A percentile compares a stretch with the other conserved stretches of the same genome.
Evolutionary conservation across 2,888 invertebrate genomes (phyloP).

Genomic region (Diadromus collaris): DNA sequence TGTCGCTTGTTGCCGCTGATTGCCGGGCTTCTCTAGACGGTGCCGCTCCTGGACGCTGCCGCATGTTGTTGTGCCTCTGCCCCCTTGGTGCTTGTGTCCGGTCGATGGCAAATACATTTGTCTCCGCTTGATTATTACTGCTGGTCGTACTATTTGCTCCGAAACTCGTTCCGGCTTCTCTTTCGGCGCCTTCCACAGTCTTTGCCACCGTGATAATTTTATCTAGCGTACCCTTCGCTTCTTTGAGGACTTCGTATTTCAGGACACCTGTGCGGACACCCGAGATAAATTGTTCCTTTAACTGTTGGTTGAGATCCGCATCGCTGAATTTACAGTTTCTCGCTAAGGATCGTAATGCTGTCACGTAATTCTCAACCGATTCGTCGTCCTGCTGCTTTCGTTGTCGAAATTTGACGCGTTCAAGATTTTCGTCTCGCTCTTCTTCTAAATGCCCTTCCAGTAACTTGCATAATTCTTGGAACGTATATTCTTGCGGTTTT

Average conservation of each 20-base stretch:
- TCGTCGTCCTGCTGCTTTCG: conserved; percentile 19
- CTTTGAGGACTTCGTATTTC: conserved; percentile 32
- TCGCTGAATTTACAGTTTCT: conserved; percentile 25
- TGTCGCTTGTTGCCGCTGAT: neutral
- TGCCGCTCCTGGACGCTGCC: neutral
- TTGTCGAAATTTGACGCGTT: conserved; percentile 9
- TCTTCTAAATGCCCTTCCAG: neutral
- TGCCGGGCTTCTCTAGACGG: neutral
- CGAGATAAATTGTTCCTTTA: conserved; percentile 36
- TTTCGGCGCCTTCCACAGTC: conserved; percentile 28
- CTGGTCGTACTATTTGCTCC: neutral
- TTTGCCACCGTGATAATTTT: conserved; percentile 35
- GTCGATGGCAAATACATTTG: neutral
- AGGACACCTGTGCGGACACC: conserved; percentile 25
- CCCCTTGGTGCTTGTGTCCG: neutral
- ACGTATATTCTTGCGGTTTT: neutral
- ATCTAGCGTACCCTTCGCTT: conserved; percentile 17
- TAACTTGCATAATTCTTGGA: neutral
- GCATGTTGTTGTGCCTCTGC: neutral
- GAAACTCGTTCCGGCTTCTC: neutral
- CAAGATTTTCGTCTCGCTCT: neutral
- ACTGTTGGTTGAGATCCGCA: conserved; percentile 8
- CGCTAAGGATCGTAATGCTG: conserved; percentile 13
- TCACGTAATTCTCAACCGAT: conserved; percentile 24
- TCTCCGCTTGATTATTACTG: neutral